Conservation (phyloP, 1,140 invertebrate species). For the Drosophila truncata region DNA sequence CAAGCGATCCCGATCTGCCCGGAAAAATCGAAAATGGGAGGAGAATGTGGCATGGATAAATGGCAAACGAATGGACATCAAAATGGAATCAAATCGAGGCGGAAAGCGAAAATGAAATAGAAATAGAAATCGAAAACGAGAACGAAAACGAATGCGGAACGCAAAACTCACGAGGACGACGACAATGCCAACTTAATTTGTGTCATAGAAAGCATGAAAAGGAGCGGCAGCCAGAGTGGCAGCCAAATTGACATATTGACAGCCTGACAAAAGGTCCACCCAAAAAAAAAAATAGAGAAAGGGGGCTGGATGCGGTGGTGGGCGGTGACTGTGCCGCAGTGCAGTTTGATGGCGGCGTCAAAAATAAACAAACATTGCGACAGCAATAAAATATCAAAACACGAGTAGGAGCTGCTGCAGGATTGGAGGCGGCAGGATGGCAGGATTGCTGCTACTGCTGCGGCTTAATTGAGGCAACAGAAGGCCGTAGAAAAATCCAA, state of each 20-base stretch:
- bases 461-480: slow-evolving; percentile 73
- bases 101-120: slow-evolving; percentile 24
- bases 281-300: not conserved
- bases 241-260: slow-evolving; percentile 79
- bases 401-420: slow-evolving; percentile 11
- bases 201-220: slow-evolving; percentile 72
- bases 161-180: slow-evolving; percentile 50
- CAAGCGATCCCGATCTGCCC: slow-evolving; percentile 9
- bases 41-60: slow-evolving; percentile 22
- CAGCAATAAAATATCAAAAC: slow-evolving; percentile 77
- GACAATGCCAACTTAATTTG: slow-evolving; percentile 80
- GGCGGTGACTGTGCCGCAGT: slow-evolving; percentile 39
- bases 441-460: slow-evolving; percentile 24
- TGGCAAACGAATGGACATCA: slow-evolving; percentile 47
- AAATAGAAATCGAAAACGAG: not conserved
- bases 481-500: slow-evolving; percentile 77
- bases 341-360: slow-evolving; percentile 68
- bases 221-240: slow-evolving; percentile 60
- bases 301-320: not conserved
- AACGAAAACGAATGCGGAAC: slow-evolving; percentile 56
- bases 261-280: slow-evolving; percentile 69
- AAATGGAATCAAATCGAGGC: slow-evolving; percentile 59
- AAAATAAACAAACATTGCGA: slow-evolving; percentile 82
- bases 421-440: slow-evolving; percentile 1
- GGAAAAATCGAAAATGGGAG: slow-evolving; percentile 6